phyloP scores from a whole-genome alignment of 2,888 invertebrate species.

The Nemotelus pantherinus region DNA sequence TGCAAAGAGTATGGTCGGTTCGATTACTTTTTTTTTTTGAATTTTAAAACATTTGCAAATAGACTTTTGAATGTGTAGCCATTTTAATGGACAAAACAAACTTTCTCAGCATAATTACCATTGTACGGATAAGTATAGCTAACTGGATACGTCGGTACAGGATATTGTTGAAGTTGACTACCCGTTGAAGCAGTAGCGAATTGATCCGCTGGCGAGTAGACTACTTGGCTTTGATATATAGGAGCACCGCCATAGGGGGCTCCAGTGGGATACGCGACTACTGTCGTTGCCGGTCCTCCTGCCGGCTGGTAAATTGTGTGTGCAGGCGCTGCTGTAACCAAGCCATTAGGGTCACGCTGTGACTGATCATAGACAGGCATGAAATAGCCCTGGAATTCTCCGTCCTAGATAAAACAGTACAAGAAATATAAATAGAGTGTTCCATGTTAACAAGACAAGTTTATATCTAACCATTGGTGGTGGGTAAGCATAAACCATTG shows the following conservation, averaged over 20 bases:
- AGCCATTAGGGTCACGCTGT: slow-evolving; percentile 57
- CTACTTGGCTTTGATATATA: slow-evolving; percentile 63
- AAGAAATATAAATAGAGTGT: background rate
- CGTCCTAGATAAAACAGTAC: slow-evolving; percentile 55
- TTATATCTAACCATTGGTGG: slow-evolving; percentile 57
- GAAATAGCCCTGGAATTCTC: slow-evolving; percentile 63
- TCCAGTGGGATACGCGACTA: slow-evolving; percentile 59
- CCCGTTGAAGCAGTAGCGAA: slow-evolving; percentile 55
- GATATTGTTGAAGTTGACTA: slow-evolving; percentile 62
- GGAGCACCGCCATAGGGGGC: slow-evolving; percentile 61
- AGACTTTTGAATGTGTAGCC: too few species aligned
- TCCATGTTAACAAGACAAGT: background rate
- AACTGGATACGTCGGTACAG: slow-evolving; percentile 63
- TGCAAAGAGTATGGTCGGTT: slow-evolving; percentile 35
- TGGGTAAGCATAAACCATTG: slow-evolving; percentile 64
- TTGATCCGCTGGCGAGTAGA: slow-evolving; percentile 63
- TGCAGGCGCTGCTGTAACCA: slow-evolving; percentile 59
- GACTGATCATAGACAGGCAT: slow-evolving; percentile 64
- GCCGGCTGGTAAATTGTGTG: slow-evolving; percentile 61
- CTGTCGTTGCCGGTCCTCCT: slow-evolving; percentile 58
- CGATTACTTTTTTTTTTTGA: too few species aligned
- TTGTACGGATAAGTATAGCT: slow-evolving; percentile 64
- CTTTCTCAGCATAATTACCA: slow-evolving; percentile 53
- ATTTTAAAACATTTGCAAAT: too few species aligned
- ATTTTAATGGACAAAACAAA: background rate